Evolutionary conservation across 2,797 vertebrate species (phyloP).

Genomic region (Geotria australis): DNA sequence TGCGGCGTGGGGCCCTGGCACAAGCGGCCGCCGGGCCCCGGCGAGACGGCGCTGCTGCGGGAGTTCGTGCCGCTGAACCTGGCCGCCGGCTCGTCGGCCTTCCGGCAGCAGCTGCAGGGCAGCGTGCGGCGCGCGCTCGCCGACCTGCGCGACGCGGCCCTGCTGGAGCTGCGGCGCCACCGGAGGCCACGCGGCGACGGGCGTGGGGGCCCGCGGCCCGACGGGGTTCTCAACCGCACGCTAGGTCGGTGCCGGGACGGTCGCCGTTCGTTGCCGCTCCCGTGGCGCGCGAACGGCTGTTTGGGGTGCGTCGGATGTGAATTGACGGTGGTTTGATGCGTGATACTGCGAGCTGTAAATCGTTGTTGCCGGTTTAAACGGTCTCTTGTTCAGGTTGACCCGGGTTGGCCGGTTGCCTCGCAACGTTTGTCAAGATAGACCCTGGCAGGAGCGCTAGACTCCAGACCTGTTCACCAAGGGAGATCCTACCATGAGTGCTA

Average conservation of each 20-base stretch:
- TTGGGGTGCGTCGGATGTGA: too few species aligned
- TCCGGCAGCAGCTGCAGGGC: constrained; percentile 47
- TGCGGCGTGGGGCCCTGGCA: constrained; percentile 16
- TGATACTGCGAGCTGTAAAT: too few species aligned
- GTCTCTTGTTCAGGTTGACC: too few species aligned
- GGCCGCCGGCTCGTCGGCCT: constrained; percentile 35
- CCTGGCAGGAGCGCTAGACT: too few species aligned
- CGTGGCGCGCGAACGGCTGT: background rate
- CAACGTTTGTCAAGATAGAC: too few species aligned
- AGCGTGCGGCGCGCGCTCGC: constrained; percentile 24
- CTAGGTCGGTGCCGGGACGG: constrained; percentile 18
- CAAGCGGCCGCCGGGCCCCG: constrained; percentile 25
- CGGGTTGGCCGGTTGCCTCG: too few species aligned
- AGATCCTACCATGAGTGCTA: too few species aligned
- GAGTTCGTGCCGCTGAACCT: constrained; percentile 38
- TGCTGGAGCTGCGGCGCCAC: constrained; percentile 15
- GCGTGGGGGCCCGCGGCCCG: constrained; percentile 2
- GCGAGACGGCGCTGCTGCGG: constrained; percentile 15
- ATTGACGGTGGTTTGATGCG: too few species aligned
- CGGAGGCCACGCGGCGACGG: constrained; percentile 2
- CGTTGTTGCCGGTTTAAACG: too few species aligned
- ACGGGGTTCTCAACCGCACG: constrained; percentile 11
- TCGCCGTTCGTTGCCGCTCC: background rate
- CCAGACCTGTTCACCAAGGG: too few species aligned
- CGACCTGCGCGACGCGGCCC: constrained; percentile 34